A percentile compares a stretch with the other conserved stretches of the same genome.
Evolutionary conservation across 1,140 invertebrate genomes (phyloP).

Genomic region (Drosophila willistoni): DNA sequence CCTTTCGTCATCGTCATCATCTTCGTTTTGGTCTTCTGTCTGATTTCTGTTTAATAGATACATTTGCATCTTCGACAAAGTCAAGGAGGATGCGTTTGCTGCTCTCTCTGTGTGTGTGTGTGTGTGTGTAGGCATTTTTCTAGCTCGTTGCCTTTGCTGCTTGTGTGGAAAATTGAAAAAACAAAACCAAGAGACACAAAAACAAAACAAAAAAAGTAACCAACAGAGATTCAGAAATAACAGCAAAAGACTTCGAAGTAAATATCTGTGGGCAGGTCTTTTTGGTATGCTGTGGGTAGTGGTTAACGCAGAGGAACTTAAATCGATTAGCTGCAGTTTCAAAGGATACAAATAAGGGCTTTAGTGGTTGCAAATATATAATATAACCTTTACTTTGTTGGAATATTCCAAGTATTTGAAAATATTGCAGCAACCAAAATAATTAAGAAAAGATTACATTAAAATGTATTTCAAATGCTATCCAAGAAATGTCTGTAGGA

Average conservation of each 20-base stretch:
- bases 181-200: conserved; percentile 2
- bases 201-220: too few relatives aligned
- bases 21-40: conserved; percentile 39
- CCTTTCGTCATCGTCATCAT: neutral
- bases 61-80: conserved; percentile 64
- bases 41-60: conserved; percentile 81
- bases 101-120: too few relatives aligned
- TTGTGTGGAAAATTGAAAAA: conserved; percentile 75
- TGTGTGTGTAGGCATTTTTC: conserved; percentile 61
- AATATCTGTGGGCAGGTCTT: conserved; percentile 27
- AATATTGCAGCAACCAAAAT: too few relatives aligned
- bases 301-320: conserved; percentile 6
- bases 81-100: conserved; percentile 54
- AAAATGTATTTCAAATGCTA: too few relatives aligned
- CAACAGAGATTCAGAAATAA: neutral
- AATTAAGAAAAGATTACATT: too few relatives aligned
- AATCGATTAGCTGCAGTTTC: conserved; percentile 38
- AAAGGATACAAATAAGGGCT: conserved; percentile 2
- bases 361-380: too few relatives aligned
- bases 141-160: conserved; percentile 68
- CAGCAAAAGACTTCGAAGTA: neutral
- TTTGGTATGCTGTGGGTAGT: conserved; percentile 60
- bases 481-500: too few relatives aligned
- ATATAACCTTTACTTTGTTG: too few relatives aligned
- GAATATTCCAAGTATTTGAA: too few relatives aligned